phyloP scores from a whole-genome alignment of 2,113 vertebrate species.

The Lonchura striata region DNA sequence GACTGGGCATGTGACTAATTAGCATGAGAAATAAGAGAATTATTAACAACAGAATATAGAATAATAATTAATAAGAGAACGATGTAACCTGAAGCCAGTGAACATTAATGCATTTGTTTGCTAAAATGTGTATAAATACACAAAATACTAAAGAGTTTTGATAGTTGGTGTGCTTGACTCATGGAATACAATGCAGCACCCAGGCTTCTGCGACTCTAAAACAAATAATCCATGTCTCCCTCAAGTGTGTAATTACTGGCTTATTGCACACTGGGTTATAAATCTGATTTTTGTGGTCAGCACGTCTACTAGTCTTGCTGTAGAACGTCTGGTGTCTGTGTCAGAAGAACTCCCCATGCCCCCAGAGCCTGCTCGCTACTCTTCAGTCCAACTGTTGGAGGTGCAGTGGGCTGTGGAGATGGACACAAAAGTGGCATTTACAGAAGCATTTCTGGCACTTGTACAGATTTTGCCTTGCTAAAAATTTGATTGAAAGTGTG shows the following conservation, averaged over 20 bases:
- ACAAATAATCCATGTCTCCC: background rate
- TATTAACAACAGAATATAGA: background rate
- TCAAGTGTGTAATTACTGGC: background rate
- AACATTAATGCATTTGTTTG: background rate
- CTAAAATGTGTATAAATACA: background rate
- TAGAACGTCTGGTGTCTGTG: too few relatives aligned
- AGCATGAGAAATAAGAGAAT: background rate
- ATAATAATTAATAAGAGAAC: background rate
- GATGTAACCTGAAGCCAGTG: background rate
- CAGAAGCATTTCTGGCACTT: rapidly evolving
- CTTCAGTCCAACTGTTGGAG: rapidly evolving
- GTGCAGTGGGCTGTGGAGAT: rapidly evolving
- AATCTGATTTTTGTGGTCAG: background rate
- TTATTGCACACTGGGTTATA: background rate
- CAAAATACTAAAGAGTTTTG: background rate
- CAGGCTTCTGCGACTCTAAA: background rate
- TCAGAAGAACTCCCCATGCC: rapidly evolving
- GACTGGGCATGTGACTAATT: background rate
- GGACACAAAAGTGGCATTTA: rapidly evolving
- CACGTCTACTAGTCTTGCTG: rapidly evolving
- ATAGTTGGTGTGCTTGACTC: background rate
- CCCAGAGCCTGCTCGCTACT: too few relatives aligned
- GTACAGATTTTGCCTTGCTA: background rate
- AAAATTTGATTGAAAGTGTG: background rate
- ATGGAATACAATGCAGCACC: background rate